phyloP scores from a whole-genome alignment of 2,888 invertebrate species.

The Leptarthrus brevirostris region DNA sequence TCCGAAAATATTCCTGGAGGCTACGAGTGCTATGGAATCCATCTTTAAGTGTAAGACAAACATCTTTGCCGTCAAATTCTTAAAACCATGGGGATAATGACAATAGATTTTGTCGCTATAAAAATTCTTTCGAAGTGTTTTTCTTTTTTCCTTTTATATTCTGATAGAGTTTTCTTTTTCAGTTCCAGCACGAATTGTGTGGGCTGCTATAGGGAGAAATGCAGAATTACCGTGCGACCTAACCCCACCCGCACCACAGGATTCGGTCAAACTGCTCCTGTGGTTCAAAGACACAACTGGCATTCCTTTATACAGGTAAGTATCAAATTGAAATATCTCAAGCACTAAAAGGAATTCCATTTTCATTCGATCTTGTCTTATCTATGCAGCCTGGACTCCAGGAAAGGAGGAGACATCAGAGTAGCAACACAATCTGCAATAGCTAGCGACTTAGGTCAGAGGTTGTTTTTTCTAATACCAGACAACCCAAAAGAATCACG shows the following conservation, averaged over 20 bases:
- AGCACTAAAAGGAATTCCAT: not conserved
- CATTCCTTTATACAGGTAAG: constrained; percentile 89
- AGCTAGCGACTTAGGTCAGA: constrained; percentile 80
- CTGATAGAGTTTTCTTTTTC: constrained; percentile 61
- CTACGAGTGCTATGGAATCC: constrained; percentile 26
- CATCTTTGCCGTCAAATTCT: constrained; percentile 23
- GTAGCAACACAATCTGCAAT: constrained; percentile 80
- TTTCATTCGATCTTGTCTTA: not conserved
- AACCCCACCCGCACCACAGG: constrained; percentile 75
- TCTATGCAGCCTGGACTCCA: constrained; percentile 77
- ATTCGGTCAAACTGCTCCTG: constrained; percentile 83
- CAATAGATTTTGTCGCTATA: constrained; percentile 6
- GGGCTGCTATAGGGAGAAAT: constrained; percentile 81
- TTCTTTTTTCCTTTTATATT: constrained; percentile 27
- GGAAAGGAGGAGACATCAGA: constrained; percentile 76
- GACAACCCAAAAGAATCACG: constrained; percentile 80
- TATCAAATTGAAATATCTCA: constrained; percentile 55
- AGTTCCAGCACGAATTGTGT: constrained; percentile 76
- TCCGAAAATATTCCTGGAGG: constrained; percentile 39
- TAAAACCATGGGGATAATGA: not conserved
- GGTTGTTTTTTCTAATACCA: constrained; percentile 79
- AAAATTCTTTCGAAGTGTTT: constrained; percentile 8
- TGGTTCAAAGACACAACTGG: constrained; percentile 90
- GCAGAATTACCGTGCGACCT: constrained; percentile 88
- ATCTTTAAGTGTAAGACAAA: constrained; percentile 38